These are phyloP conservation scores for Troides oblongomaculatus DNA, from an alignment of 2,888 invertebrate species.

Conservation along the genomic window DNA sequence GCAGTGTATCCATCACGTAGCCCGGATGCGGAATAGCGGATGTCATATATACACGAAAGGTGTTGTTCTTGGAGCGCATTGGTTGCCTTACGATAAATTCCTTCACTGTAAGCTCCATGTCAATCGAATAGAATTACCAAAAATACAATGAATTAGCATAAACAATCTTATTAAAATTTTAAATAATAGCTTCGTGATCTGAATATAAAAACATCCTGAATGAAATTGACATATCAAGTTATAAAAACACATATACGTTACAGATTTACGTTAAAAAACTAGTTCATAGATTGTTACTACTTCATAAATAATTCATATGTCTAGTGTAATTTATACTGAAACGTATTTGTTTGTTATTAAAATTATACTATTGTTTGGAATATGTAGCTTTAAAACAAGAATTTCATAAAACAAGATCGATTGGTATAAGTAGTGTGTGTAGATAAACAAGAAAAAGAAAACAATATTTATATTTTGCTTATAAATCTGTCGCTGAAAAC, in stretches of 20 bases:
- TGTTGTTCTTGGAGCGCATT: too few species aligned
- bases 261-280: constrained; percentile 3
- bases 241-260: not conserved
- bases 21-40: too few species aligned
- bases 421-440: too few species aligned
- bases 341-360: not conserved
- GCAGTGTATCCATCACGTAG: too few species aligned
- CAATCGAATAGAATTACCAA: not conserved
- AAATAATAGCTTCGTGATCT: not conserved
- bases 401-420: too few species aligned
- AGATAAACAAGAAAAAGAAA: too few species aligned
- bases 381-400: not conserved
- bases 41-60: too few species aligned
- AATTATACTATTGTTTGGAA: not conserved
- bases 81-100: too few species aligned
- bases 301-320: not conserved
- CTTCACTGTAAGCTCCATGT: too few species aligned
- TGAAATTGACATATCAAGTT: not conserved
- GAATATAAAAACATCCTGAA: not conserved
- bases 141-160: not conserved
- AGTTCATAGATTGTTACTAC: not conserved
- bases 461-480: too few species aligned
- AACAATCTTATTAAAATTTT: not conserved
- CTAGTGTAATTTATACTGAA: not conserved
- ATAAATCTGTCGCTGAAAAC: too few species aligned